Evolutionary conservation across 2,113 vertebrate species (phyloP).

Genomic region (Mustela lutreola): DNA sequence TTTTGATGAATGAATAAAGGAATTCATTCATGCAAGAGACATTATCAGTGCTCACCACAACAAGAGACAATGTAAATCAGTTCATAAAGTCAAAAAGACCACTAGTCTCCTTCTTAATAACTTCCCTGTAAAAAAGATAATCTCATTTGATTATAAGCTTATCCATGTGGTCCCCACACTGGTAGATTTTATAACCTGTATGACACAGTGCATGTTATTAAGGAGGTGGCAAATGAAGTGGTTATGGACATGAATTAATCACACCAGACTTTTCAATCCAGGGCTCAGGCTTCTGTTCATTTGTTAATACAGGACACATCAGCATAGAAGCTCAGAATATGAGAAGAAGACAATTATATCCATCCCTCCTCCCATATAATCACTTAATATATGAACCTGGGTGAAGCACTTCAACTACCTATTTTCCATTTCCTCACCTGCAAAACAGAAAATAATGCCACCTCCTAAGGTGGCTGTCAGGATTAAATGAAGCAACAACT

Average conservation of each 20-base stretch:
- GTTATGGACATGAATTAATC: background rate
- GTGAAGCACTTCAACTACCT: background rate
- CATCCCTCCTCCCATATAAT: background rate
- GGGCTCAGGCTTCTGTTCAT: background rate
- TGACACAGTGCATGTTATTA: background rate
- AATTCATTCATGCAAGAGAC: background rate
- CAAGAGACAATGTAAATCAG: background rate
- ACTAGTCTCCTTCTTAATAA: background rate
- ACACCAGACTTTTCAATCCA: background rate
- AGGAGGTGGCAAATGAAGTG: background rate
- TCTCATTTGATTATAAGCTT: background rate
- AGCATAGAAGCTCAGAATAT: background rate
- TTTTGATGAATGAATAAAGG: background rate
- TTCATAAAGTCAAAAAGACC: background rate
- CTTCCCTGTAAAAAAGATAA: background rate
- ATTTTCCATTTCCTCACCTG: background rate
- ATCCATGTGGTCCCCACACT: background rate
- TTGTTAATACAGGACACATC: background rate
- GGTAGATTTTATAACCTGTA: background rate
- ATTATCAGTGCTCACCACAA: background rate
- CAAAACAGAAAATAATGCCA: conserved; percentile 1
- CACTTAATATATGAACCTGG: background rate
- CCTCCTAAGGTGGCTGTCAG: background rate
- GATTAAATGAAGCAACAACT: background rate
- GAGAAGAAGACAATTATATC: background rate